A percentile compares a stretch with the other conserved stretches of the same genome.
These are phyloP conservation scores for Aythya baeri DNA, from an alignment of 2,113 vertebrate genomes.

Conservation along the genomic window DNA sequence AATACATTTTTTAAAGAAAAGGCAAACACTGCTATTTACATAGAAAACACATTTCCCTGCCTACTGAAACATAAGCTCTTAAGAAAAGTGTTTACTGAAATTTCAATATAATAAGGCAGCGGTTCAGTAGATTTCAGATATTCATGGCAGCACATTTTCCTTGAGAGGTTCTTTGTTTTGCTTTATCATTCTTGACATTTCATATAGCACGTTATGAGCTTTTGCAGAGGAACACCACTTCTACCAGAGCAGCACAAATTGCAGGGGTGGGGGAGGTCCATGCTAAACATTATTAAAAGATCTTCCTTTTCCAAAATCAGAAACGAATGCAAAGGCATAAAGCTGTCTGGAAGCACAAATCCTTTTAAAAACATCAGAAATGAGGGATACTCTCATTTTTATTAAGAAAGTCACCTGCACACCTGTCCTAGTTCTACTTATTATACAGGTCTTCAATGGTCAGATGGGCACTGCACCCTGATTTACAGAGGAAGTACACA, in stretches of 20 bases:
- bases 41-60: slow-evolving; percentile 12
- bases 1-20: slow-evolving; percentile 30
- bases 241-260: slow-evolving; percentile 7
- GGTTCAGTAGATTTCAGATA: slow-evolving; percentile 24
- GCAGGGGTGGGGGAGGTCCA: background rate
- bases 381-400: background rate
- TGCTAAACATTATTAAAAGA: slow-evolving; percentile 51
- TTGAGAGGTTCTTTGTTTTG: slow-evolving; percentile 33
- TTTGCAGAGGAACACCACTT: slow-evolving; percentile 19
- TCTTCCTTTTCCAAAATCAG: slow-evolving; percentile 36
- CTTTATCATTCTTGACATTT: slow-evolving; percentile 54
- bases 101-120: slow-evolving; percentile 36
- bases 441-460: background rate
- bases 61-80: slow-evolving; percentile 17
- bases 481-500: background rate
- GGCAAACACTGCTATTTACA: slow-evolving; percentile 42
- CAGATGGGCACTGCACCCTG: background rate
- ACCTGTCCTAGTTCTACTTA: background rate
- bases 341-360: background rate
- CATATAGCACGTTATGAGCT: background rate
- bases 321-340: slow-evolving; percentile 27
- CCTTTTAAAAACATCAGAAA: slow-evolving; percentile 2
- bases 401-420: slow-evolving; percentile 10
- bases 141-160: slow-evolving; percentile 12
- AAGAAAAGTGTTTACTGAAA: slow-evolving; percentile 31